Evolutionary conservation across 2,113 vertebrate species (phyloP).

Genomic region (Sinocyclocheilus anshuiensis): DNA sequence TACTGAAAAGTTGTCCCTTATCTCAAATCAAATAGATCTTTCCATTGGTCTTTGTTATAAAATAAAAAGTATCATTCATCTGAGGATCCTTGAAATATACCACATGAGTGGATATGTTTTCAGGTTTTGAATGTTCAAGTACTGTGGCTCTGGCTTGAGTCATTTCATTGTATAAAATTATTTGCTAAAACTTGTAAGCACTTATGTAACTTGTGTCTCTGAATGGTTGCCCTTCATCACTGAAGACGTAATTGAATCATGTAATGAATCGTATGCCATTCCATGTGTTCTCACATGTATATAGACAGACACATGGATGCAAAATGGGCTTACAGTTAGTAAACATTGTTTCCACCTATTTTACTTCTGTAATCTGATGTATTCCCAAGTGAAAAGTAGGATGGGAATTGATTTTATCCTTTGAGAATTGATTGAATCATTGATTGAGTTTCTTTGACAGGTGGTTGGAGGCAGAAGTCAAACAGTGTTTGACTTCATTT

Average conservation of each 20-base stretch:
- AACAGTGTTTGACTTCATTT: background rate
- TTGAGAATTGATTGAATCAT: background rate
- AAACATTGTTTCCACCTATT: background rate
- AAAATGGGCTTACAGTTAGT: background rate
- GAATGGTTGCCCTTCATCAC: background rate
- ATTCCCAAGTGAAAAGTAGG: background rate
- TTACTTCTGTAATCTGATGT: background rate
- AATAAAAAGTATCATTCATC: background rate
- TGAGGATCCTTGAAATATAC: background rate
- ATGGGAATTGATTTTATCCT: background rate
- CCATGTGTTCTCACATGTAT: background rate
- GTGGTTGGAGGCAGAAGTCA: background rate
- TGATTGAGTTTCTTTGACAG: background rate
- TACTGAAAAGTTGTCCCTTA: background rate
- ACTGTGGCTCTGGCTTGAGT: background rate
- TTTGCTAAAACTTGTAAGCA: background rate
- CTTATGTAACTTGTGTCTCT: background rate
- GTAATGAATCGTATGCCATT: background rate
- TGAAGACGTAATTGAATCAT: constrained; percentile 4
- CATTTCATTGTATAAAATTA: background rate
- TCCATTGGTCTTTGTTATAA: background rate
- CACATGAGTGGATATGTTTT: background rate
- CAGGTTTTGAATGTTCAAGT: background rate
- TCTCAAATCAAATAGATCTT: background rate
- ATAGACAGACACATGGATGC: background rate